phyloP scores from a whole-genome alignment of 2,888 invertebrate genomes.

The Drosophila meridiana region DNA sequence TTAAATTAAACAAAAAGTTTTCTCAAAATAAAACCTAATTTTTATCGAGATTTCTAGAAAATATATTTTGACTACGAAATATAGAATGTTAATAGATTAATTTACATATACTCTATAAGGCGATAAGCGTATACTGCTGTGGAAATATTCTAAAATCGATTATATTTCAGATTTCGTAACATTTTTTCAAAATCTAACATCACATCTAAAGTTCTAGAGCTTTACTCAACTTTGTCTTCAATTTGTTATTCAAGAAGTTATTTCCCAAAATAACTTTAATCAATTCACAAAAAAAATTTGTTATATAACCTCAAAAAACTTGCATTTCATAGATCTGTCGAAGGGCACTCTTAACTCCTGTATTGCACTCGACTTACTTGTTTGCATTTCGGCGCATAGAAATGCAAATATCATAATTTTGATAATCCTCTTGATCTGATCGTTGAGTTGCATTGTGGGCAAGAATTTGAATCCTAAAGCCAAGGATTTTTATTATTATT shows the following conservation, averaged over 20 bases:
- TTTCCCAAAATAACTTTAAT: background rate
- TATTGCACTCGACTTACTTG: constrained; percentile 72
- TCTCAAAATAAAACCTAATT: background rate
- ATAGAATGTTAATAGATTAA: background rate
- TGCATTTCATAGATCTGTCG: background rate
- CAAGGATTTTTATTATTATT: background rate
- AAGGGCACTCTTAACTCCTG: background rate
- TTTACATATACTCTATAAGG: background rate
- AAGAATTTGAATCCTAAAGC: background rate
- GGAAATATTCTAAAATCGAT: background rate
- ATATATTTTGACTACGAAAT: background rate
- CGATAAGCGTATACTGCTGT: background rate
- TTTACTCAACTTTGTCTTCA: background rate
- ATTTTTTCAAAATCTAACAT: background rate
- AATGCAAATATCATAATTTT: constrained; percentile 80
- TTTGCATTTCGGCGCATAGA: constrained; percentile 82
- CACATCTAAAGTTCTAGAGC: background rate
- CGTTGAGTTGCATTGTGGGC: constrained; percentile 63
- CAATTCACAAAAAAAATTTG: background rate
- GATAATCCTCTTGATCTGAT: constrained; percentile 65
- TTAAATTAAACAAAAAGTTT: background rate
- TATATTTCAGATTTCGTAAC: background rate
- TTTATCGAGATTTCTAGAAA: background rate
- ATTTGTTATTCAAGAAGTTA: background rate
- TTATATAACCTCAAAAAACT: background rate